Percentiles rank a stretch among this genome's conserved stretches.
Evolutionary conservation across 92 coral and sea anemone species (phyloP).

Genomic region (Plumapathes pennacea): DNA sequence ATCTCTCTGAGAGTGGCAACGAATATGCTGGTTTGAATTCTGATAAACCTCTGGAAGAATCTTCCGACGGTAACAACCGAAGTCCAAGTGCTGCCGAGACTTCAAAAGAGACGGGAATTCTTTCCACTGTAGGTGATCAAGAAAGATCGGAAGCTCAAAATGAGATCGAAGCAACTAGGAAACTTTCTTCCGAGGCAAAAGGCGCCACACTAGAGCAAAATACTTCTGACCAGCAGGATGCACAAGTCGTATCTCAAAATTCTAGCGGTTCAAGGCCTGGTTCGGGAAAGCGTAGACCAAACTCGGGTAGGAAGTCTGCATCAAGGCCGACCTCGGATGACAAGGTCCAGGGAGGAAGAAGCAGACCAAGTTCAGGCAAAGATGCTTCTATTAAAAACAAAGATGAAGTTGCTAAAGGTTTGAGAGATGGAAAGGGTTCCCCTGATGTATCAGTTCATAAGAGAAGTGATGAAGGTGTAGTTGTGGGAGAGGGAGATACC

Average conservation of each 20-base stretch:
- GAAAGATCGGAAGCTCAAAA: neutral
- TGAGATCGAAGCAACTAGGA: neutral
- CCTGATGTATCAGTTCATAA: neutral
- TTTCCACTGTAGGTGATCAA: conserved; percentile 1
- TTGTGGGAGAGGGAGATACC: neutral
- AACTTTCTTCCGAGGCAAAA: no score
- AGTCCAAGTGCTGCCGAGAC: neutral
- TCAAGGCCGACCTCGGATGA: no score
- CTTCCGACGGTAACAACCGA: neutral
- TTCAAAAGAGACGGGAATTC: conserved; percentile 3
- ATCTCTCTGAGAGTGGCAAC: neutral
- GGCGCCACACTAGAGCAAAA: no score
- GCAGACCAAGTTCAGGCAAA: conserved; percentile 21
- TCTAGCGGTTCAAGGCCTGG: conserved; percentile 8
- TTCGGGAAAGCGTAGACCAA: no score
- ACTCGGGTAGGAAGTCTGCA: conserved; percentile 19
- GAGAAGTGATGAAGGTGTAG: neutral
- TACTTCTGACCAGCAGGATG: no score
- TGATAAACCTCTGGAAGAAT: conserved; percentile 6
- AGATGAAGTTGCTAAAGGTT: conserved; percentile 1
- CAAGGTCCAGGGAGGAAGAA: no score
- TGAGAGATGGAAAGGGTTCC: neutral
- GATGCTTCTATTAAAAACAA: neutral
- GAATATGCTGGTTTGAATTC: neutral
- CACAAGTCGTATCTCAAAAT: no score